phyloP scores from a whole-genome alignment of 2,888 invertebrate species.

The Caradrina kadenii region DNA sequence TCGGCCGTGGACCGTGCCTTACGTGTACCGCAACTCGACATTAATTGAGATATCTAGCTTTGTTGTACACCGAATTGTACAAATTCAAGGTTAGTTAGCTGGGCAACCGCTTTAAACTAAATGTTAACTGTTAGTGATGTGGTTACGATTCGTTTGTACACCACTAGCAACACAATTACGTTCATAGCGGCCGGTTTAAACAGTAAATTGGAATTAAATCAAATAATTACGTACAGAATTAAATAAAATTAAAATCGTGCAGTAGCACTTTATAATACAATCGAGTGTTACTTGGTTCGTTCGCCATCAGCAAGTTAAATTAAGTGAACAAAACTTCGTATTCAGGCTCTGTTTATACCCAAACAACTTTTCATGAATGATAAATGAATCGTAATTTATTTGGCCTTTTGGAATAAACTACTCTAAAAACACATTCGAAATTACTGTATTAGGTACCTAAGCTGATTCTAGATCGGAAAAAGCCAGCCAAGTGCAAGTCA shows the following conservation, averaged over 20 bases:
- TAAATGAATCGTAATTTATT: conserved; percentile 10
- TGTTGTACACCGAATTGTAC: conserved; percentile 59
- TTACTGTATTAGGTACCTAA: not conserved
- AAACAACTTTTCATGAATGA: conserved; percentile 20
- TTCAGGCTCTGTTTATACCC: conserved; percentile 15
- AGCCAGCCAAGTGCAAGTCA: not conserved
- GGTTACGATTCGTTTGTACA: conserved; percentile 56
- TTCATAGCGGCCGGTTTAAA: conserved; percentile 33
- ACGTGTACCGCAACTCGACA: conserved; percentile 67
- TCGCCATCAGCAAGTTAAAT: conserved; percentile 19
- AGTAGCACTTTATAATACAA: conserved; percentile 15
- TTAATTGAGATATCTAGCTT: conserved; percentile 75
- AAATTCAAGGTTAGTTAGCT: conserved; percentile 59
- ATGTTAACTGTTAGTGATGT: conserved; percentile 55
- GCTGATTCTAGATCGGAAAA: not conserved
- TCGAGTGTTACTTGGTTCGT: conserved; percentile 22
- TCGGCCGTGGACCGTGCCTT: conserved; percentile 61
- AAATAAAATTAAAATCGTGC: conserved; percentile 32
- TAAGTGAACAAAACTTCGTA: not conserved
- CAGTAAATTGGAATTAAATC: conserved; percentile 49
- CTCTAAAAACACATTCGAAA: not conserved
- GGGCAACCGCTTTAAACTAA: conserved; percentile 48
- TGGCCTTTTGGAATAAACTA: not conserved
- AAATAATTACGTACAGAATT: conserved; percentile 45
- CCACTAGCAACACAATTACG: conserved; percentile 38